These are phyloP conservation scores for Actinemys pallida DNA, from an alignment of 2,113 vertebrate genomes.

Conservation along the genomic window DNA sequence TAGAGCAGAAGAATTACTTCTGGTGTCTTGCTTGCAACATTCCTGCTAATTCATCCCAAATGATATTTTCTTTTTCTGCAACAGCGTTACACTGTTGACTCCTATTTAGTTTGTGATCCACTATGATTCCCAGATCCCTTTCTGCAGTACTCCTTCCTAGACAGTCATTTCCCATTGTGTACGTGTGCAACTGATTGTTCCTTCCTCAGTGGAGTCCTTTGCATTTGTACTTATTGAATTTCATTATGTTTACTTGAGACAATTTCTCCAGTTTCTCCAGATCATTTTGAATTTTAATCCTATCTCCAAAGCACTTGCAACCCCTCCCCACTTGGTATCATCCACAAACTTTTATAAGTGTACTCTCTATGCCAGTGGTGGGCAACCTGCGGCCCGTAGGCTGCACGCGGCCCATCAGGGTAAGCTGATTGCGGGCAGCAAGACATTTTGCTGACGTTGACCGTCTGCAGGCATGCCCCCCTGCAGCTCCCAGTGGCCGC, in stretches of 20 bases:
- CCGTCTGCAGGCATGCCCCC: too few species aligned
- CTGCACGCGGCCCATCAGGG: too few species aligned
- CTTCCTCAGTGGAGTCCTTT: neutral
- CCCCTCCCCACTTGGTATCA: too few species aligned
- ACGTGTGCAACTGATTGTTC: too few species aligned
- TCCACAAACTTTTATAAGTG: neutral
- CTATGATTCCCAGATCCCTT: neutral
- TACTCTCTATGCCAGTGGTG: neutral
- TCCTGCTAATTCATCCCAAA: neutral
- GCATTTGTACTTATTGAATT: neutral
- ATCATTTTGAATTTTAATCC: neutral
- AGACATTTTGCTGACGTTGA: too few species aligned
- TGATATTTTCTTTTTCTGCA: neutral
- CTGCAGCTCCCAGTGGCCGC: too few species aligned
- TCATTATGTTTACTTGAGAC: neutral
- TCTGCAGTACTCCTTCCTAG: neutral
- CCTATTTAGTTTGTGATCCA: neutral
- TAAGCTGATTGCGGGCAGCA: too few species aligned
- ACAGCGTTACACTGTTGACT: neutral
- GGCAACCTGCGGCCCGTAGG: too few species aligned
- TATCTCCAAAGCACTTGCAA: neutral
- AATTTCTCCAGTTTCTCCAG: neutral
- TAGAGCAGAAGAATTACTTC: neutral
- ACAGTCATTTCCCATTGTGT: too few species aligned
- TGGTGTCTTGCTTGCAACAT: neutral